phyloP scores from a whole-genome alignment of 1,140 invertebrate species.

The Hesperophylax magnus region DNA sequence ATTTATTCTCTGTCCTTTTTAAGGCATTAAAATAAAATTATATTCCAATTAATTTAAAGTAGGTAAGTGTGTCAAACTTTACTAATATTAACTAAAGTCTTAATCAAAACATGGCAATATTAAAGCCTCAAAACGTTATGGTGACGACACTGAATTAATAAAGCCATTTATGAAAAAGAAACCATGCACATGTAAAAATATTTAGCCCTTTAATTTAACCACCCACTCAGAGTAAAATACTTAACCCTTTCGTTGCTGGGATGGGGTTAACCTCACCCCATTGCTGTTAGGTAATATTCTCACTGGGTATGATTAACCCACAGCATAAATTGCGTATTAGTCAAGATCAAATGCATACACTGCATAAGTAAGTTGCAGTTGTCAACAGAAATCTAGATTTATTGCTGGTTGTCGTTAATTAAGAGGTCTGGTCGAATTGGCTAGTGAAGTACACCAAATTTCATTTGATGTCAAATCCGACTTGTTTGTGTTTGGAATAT shows the following conservation, averaged over 20 bases:
- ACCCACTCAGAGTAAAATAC: conserved; percentile 11
- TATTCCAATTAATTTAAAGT: no score
- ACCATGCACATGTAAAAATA: not conserved
- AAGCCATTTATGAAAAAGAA: not conserved
- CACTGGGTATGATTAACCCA: conserved; percentile 42
- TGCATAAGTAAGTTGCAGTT: conserved; percentile 26
- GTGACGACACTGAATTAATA: no score
- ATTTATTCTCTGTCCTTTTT: no score
- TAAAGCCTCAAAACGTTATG: no score
- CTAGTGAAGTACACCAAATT: no score
- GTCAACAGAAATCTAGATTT: conserved; percentile 1
- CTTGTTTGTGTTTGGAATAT: no score
- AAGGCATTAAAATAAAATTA: no score
- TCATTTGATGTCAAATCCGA: no score
- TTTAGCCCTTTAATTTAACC: conserved; percentile 23
- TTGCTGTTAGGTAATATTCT: conserved; percentile 5
- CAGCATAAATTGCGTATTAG: conserved; percentile 58
- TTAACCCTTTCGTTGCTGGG: conserved; percentile 16
- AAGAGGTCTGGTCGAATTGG: no score
- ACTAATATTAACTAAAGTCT: no score
- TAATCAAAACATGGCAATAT: no score
- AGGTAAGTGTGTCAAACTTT: no score
- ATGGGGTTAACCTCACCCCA: conserved; percentile 10
- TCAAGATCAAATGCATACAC: conserved; percentile 56
- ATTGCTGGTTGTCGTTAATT: not conserved